Conservation (phyloP, 1,140 invertebrate genomes). For the Phymorhynchus buccinoides region DNA sequence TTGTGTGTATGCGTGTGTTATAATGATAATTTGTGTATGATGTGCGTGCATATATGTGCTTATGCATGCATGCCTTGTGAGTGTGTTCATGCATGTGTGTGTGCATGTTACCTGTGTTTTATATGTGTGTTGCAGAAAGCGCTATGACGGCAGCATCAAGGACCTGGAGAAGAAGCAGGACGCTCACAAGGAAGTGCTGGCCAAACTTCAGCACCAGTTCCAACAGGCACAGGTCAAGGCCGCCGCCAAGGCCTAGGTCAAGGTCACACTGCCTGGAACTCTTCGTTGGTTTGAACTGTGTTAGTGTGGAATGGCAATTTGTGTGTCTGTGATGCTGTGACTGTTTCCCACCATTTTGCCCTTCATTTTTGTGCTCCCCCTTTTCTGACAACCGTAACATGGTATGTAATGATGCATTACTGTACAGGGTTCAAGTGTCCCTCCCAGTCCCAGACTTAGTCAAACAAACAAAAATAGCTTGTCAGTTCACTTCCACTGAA, state of each 20-base stretch:
- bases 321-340: background rate
- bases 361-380: background rate
- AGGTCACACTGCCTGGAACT: background rate
- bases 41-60: no score
- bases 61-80: no score
- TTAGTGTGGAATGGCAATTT: background rate
- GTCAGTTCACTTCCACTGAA: no score
- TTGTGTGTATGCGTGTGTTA: no score
- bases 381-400: background rate
- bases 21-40: no score
- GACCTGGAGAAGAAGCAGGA: slow-evolving; percentile 88
- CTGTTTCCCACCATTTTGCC: background rate
- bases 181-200: slow-evolving; percentile 81
- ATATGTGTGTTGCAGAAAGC: slow-evolving; percentile 79
- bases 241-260: slow-evolving; percentile 62
- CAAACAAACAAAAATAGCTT: no score
- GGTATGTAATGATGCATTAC: background rate
- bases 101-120: no score
- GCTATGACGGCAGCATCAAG: slow-evolving; percentile 82
- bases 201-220: slow-evolving; percentile 87
- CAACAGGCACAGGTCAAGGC: slow-evolving; percentile 81
- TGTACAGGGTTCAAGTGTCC: background rate
- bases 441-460: no score
- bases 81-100: no score
- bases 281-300: background rate